Evolutionary conservation across 2,888 invertebrate species (phyloP).

Genomic region (Suillia variegata): DNA sequence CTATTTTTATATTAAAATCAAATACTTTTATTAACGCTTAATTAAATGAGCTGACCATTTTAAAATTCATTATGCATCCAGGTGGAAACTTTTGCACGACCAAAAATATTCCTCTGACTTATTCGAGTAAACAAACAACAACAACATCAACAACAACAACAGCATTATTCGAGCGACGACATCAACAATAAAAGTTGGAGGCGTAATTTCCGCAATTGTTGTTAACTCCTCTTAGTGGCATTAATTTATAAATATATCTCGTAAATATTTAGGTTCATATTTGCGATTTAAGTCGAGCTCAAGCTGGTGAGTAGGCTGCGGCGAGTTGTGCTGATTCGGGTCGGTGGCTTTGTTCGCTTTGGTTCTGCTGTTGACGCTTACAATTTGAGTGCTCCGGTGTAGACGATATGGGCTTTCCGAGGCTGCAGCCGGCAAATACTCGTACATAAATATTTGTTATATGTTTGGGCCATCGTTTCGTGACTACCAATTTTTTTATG

Average conservation of each 20-base stretch:
- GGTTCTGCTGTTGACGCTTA: conserved; percentile 18
- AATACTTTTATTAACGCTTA: background rate
- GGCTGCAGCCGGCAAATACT: background rate
- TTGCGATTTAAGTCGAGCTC: too few species aligned
- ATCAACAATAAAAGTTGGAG: background rate
- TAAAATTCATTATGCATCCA: background rate
- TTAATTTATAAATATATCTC: too few species aligned
- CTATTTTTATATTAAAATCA: background rate
- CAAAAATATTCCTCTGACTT: conserved; percentile 18
- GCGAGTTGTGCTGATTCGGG: conserved; percentile 10
- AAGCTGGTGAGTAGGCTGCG: background rate
- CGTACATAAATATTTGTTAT: too few species aligned
- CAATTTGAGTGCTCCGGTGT: conserved; percentile 21
- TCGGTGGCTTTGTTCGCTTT: conserved; percentile 8
- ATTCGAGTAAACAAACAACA: conserved; percentile 10
- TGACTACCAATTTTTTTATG: conserved; percentile 32
- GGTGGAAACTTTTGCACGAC: conserved; percentile 13
- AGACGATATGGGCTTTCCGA: background rate
- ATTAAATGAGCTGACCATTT: background rate
- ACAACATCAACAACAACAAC: conserved; percentile 13
- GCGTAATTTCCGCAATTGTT: background rate
- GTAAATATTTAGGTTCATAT: too few species aligned
- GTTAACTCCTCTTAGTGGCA: background rate
- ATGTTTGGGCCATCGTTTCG: conserved; percentile 17
- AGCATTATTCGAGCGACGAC: background rate